Evolutionary conservation across 2,888 invertebrate genomes (phyloP).

Genomic region (Mechanitis mazaeus): DNA sequence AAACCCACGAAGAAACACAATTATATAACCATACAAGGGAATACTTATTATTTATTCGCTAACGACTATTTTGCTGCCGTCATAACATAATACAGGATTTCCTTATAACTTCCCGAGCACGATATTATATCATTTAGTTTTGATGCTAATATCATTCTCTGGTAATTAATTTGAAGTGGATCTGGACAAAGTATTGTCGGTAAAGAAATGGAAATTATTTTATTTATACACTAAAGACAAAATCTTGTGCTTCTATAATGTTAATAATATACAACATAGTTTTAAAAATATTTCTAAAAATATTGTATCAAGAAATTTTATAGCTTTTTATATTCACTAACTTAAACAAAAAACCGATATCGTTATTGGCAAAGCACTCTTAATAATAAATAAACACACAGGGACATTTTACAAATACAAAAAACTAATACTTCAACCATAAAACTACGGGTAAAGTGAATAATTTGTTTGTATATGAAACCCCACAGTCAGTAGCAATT

Average conservation of each 20-base stretch:
- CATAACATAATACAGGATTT: slow-evolving; percentile 52
- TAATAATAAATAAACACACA: too few relatives aligned
- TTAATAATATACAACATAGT: too few relatives aligned
- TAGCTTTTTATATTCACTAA: too few relatives aligned
- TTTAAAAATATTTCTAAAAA: too few relatives aligned
- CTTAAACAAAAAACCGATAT: too few relatives aligned
- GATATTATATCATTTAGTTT: slow-evolving; percentile 23
- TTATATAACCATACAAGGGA: slow-evolving; percentile 31
- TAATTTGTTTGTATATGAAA: neutral
- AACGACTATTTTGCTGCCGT: slow-evolving; percentile 54
- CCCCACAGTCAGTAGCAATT: slow-evolving; percentile 8
- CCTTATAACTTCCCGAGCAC: slow-evolving; percentile 43
- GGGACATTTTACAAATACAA: too few relatives aligned
- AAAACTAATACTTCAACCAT: too few relatives aligned
- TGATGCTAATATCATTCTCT: slow-evolving; percentile 16
- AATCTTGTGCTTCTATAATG: too few relatives aligned
- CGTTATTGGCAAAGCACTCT: too few relatives aligned
- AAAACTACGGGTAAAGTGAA: too few relatives aligned
- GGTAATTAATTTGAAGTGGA: neutral
- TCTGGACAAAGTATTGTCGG: neutral
- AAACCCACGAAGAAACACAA: slow-evolving; percentile 46
- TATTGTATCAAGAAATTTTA: too few relatives aligned
- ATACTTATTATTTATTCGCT: slow-evolving; percentile 49
- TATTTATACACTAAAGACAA: too few relatives aligned
- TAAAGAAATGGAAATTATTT: neutral